A percentile compares a stretch with the other conserved stretches of the same genome.
phyloP scores from a whole-genome alignment of 2,797 vertebrate species.

The Coracias cyanogaster region DNA sequence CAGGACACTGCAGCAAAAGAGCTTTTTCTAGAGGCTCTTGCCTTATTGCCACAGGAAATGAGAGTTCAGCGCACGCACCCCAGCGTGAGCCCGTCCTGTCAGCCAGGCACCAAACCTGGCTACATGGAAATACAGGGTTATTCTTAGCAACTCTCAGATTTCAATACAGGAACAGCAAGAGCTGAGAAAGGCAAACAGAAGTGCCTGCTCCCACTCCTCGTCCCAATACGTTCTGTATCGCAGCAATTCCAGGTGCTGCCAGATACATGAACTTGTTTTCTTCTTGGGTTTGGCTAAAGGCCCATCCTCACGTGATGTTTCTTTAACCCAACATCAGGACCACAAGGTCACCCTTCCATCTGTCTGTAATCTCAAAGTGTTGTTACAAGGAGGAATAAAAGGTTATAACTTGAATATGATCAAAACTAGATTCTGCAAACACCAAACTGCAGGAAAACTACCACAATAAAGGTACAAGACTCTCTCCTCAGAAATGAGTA shows the following conservation, averaged over 20 bases:
- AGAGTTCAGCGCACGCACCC: not conserved
- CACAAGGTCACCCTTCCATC: not conserved
- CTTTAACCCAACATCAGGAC: not conserved
- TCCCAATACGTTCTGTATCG: not conserved
- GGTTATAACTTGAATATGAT: accelerated
- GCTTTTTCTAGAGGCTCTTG: conserved; percentile 24
- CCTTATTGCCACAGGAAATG: conserved; percentile 47
- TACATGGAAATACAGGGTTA: conserved; percentile 70
- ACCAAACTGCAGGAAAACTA: not conserved
- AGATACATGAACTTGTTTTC: not conserved
- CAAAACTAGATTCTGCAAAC: not conserved
- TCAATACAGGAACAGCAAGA: conserved; percentile 74
- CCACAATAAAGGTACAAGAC: not conserved
- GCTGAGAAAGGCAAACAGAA: conserved; percentile 60
- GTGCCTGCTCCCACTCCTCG: conserved; percentile 2
- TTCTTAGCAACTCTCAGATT: conserved; percentile 84
- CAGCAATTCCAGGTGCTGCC: not conserved
- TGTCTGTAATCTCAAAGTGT: not conserved
- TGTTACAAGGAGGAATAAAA: not conserved
- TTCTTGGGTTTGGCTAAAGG: not conserved
- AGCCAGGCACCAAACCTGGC: conserved; percentile 68
- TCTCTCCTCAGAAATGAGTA: not conserved
- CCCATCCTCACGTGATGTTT: not conserved
- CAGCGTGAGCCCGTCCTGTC: conserved; percentile 39
- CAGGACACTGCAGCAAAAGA: conserved; percentile 9